Percentiles rank a stretch among this genome's conserved stretches.
phyloP scores from a whole-genome alignment of 1,140 invertebrate species.

The Cecropterus lyciades region DNA sequence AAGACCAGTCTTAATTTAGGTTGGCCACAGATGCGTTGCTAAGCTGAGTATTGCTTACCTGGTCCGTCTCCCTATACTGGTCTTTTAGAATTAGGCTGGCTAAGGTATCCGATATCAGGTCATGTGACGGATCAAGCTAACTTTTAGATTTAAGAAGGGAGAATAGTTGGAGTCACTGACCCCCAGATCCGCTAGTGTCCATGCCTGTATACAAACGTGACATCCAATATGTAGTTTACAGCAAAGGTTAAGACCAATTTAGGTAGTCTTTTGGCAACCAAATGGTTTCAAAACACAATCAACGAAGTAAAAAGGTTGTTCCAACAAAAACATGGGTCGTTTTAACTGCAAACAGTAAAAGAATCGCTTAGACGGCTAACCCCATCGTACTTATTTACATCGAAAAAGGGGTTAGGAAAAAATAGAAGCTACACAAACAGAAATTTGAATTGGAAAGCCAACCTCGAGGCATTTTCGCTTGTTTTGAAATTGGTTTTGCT shows the following conservation, averaged over 20 bases:
- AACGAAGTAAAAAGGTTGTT: conserved; percentile 62
- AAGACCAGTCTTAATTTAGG: no score
- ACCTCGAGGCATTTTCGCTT: conserved; percentile 30
- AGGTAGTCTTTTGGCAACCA: conserved; percentile 38
- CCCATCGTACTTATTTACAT: conserved; percentile 63
- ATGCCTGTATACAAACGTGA: neutral
- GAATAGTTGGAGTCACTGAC: no score
- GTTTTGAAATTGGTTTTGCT: conserved; percentile 34
- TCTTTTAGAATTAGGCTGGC: no score
- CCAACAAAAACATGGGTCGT: conserved; percentile 55
- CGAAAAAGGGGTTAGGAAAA: conserved; percentile 63
- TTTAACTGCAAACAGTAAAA: conserved; percentile 58
- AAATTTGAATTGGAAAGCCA: conserved; percentile 55
- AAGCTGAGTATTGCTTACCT: no score
- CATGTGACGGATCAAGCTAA: no score
- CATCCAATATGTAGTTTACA: neutral
- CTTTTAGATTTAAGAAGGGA: no score
- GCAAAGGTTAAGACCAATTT: conserved; percentile 17
- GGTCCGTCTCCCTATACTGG: no score
- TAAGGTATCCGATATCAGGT: no score
- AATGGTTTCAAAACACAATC: conserved; percentile 68
- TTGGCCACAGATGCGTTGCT: no score
- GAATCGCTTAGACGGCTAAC: conserved; percentile 51
- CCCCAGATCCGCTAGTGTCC: no score
- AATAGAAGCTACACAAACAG: conserved; percentile 50